Conservation (phyloP, 2,797 vertebrate genomes). For the Dallia pectoralis region DNA sequence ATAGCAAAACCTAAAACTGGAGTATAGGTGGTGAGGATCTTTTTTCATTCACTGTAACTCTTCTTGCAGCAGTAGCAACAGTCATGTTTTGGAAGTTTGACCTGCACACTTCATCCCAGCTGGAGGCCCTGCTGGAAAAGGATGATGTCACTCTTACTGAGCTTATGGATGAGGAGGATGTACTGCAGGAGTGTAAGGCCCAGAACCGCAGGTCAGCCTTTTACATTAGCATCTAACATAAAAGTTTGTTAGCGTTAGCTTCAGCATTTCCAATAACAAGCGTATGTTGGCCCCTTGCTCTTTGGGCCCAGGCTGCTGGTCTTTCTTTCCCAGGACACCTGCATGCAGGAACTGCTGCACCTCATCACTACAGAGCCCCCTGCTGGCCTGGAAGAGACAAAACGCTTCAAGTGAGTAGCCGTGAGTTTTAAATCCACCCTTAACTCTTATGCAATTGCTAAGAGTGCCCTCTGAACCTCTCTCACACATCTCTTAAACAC, state of each 20-base stretch:
- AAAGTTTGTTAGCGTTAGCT: constrained; percentile 4
- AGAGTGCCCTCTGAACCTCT: no score
- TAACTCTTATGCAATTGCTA: no score
- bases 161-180: constrained; percentile 95
- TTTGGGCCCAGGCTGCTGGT: constrained; percentile 79
- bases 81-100: constrained; percentile 99
- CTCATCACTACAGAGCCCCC: constrained; percentile 93
- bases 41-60: background rate
- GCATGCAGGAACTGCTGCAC: constrained; percentile 91
- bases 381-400: constrained; percentile 90
- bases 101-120: constrained; percentile 90
- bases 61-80: constrained; percentile 38
- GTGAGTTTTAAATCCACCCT: no score
- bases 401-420: constrained; percentile 91
- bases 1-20: background rate
- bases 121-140: constrained; percentile 94
- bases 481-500: background rate
- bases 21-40: background rate
- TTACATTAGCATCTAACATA: background rate
- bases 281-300: constrained; percentile 25
- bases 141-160: constrained; percentile 90
- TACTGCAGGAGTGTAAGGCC: constrained; percentile 97
- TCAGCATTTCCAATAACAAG: background rate
- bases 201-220: constrained; percentile 84
- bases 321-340: constrained; percentile 89